These are phyloP conservation scores for Leucoraja ocellata DNA, from an alignment of 2,797 vertebrate species.

Conservation along the genomic window DNA sequence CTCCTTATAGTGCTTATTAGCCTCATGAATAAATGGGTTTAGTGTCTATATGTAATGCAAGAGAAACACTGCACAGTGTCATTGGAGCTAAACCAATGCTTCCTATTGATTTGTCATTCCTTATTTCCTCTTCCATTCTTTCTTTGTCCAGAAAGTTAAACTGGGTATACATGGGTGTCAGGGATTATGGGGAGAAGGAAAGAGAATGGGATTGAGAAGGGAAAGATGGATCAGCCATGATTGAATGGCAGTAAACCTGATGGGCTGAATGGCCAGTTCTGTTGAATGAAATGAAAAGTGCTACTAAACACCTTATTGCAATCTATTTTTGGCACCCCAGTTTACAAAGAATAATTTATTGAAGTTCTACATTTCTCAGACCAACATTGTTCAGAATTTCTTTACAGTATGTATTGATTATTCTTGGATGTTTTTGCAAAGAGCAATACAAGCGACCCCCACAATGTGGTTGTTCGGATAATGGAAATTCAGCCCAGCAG, in stretches of 20 bases:
- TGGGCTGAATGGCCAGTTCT: too few species aligned
- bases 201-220: too few species aligned
- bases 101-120: neutral
- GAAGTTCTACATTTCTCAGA: neutral
- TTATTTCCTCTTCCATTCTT: neutral
- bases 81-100: neutral
- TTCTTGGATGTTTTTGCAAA: neutral
- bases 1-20: too few species aligned
- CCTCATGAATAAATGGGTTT: too few species aligned
- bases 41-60: too few species aligned
- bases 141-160: neutral
- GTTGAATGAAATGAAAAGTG: neutral
- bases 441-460: neutral
- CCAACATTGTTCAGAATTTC: neutral
- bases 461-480: too few species aligned
- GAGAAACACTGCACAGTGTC: neutral
- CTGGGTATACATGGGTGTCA: too few species aligned
- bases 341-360: neutral
- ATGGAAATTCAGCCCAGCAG: too few species aligned
- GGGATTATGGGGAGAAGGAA: too few species aligned
- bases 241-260: too few species aligned
- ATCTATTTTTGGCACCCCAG: neutral
- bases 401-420: neutral
- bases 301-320: neutral
- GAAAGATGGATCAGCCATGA: too few species aligned